These are phyloP conservation scores for Calameuta pallipes DNA, from an alignment of 2,888 invertebrate genomes.

Conservation along the genomic window DNA sequence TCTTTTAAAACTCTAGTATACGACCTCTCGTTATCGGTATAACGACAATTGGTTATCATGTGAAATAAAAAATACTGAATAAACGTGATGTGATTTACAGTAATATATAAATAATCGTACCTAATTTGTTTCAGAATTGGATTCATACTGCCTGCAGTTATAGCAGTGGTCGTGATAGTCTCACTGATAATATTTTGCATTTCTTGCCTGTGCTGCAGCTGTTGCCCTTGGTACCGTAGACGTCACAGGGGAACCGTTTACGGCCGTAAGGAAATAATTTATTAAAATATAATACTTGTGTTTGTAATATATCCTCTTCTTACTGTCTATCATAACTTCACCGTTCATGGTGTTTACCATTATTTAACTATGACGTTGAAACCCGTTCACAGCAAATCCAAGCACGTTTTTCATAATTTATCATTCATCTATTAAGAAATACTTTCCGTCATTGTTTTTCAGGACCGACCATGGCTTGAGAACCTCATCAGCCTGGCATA, in stretches of 20 bases:
- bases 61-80: too few relatives aligned
- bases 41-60: too few relatives aligned
- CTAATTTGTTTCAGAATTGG: slow-evolving; percentile 38
- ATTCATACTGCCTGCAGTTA: slow-evolving; percentile 28
- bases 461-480: slow-evolving; percentile 49
- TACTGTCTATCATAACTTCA: neutral
- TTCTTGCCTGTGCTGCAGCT: slow-evolving; percentile 57
- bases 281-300: slow-evolving; percentile 2
- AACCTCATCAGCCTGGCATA: neutral
- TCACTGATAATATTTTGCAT: slow-evolving; percentile 44
- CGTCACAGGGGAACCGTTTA: slow-evolving; percentile 58
- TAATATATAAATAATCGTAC: neutral
- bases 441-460: slow-evolving; percentile 32
- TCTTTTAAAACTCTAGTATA: neutral
- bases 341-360: neutral
- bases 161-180: slow-evolving; percentile 31
- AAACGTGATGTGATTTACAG: neutral
- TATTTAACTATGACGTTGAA: neutral
- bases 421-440: slow-evolving; percentile 8
- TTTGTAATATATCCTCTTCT: slow-evolving; percentile 15
- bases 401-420: slow-evolving; percentile 5
- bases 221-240: slow-evolving; percentile 58
- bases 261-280: slow-evolving; percentile 49
- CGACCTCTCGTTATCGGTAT: neutral
- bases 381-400: slow-evolving; percentile 13